These are phyloP conservation scores for Anguilla rostrata DNA, from an alignment of 2,113 vertebrate species.

Conservation along the genomic window DNA sequence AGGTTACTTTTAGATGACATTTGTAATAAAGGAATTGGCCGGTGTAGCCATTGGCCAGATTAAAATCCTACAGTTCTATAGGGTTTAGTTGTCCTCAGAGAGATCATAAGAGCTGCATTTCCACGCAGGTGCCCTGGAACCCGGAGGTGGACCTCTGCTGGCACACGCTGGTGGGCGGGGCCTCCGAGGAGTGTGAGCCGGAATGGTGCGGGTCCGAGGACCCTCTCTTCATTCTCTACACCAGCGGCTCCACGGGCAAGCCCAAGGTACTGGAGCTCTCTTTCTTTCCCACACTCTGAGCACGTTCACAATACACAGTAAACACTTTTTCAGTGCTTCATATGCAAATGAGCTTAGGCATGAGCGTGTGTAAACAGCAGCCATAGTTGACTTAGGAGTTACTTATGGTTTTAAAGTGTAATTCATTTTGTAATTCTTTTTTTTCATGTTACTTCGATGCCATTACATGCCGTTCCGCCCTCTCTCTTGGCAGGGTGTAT, in stretches of 20 bases:
- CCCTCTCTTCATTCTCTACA: conserved; percentile 94
- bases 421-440: neutral
- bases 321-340: too few relatives aligned
- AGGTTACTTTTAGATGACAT: neutral
- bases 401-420: neutral
- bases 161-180: conserved; percentile 79
- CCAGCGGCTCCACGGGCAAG: conserved; percentile 94
- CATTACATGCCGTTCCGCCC: conserved; percentile 26
- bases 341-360: too few relatives aligned
- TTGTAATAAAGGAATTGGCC: neutral
- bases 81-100: neutral
- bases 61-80: neutral
- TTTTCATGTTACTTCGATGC: neutral
- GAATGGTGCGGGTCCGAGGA: conserved; percentile 95
- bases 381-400: neutral
- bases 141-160: conserved; percentile 83
- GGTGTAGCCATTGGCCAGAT: neutral
- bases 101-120: conserved; percentile 2
- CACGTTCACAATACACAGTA: too few relatives aligned
- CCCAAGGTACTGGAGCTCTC: conserved; percentile 77
- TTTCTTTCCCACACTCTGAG: too few relatives aligned
- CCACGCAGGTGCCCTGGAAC: conserved; percentile 84
- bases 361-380: too few relatives aligned
- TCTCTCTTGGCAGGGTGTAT: conserved; percentile 76
- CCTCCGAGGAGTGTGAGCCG: conserved; percentile 82